Conservation (phyloP, 2,113 vertebrate genomes). For the Varanus salvator region DNA sequence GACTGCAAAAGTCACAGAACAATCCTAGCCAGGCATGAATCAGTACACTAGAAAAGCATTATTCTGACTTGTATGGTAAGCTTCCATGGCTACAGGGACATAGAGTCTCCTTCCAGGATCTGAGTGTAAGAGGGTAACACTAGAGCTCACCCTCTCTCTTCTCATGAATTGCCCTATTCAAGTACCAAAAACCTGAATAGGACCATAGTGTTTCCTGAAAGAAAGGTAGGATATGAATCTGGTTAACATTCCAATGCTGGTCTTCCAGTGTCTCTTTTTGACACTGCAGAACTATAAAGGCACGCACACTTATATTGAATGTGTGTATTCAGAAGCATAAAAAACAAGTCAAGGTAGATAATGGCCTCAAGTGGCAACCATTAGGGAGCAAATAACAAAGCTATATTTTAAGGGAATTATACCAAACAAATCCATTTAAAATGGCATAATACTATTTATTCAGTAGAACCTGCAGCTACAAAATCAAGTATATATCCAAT, state of each 20-base stretch:
- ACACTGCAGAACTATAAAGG: neutral
- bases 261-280: neutral
- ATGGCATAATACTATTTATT: neutral
- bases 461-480: neutral
- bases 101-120: too few relatives aligned
- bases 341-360: neutral
- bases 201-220: neutral
- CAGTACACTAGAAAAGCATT: too few relatives aligned
- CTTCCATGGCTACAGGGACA: too few relatives aligned
- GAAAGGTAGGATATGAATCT: neutral
- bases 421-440: neutral
- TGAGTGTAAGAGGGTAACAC: too few relatives aligned
- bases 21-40: too few relatives aligned
- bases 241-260: neutral
- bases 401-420: too few relatives aligned
- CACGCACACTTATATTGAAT: neutral
- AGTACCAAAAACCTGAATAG: too few relatives aligned
- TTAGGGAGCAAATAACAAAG: neutral
- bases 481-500: too few relatives aligned
- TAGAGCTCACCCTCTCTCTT: too few relatives aligned
- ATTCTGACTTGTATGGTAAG: too few relatives aligned
- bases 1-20: neutral
- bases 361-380: neutral
- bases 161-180: too few relatives aligned
- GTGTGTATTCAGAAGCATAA: neutral